Evolutionary conservation across 2,888 invertebrate species (phyloP).

Genomic region (Volucella zonaria): DNA sequence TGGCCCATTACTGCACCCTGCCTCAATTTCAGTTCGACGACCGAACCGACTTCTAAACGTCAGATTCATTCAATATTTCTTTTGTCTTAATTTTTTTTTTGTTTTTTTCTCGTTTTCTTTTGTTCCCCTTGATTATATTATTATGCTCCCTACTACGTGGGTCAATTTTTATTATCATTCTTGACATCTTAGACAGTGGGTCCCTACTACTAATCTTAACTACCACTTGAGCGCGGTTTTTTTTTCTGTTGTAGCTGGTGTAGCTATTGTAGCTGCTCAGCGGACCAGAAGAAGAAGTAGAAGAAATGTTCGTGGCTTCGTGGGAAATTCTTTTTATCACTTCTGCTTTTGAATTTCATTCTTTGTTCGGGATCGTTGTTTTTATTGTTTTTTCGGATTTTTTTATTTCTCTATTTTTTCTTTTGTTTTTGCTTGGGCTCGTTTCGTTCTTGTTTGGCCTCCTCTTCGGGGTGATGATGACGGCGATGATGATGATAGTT

Average conservation of each 20-base stretch:
- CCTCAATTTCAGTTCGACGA: neutral
- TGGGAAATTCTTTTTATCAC: constrained; percentile 65
- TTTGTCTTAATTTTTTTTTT: neutral
- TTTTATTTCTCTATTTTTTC: constrained; percentile 24
- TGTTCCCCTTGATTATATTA: constrained; percentile 48
- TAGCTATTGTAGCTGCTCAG: constrained; percentile 20
- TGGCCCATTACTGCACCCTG: neutral
- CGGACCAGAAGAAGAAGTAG: constrained; percentile 32
- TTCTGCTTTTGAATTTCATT: constrained; percentile 42
- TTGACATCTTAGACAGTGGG: constrained; percentile 49
- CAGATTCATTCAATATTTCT: constrained; percentile 50
- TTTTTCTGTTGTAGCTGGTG: neutral
- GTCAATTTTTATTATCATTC: constrained; percentile 61
- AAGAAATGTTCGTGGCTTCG: constrained; percentile 37
- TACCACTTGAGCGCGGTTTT: neutral
- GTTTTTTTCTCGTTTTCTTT: neutral
- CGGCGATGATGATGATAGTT: constrained; percentile 24
- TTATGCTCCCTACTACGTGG: constrained; percentile 51
- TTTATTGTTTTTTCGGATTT: neutral
- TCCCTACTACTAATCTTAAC: constrained; percentile 40
- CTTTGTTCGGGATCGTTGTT: constrained; percentile 33
- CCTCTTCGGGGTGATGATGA: constrained; percentile 3
- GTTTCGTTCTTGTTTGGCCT: constrained; percentile 4
- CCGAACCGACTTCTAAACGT: neutral
- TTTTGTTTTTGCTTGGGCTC: constrained; percentile 7